Percentiles rank a stretch among this genome's conserved stretches.
Conservation (phyloP, 2,113 vertebrate genomes). For the Embiotoca jacksoni region DNA sequence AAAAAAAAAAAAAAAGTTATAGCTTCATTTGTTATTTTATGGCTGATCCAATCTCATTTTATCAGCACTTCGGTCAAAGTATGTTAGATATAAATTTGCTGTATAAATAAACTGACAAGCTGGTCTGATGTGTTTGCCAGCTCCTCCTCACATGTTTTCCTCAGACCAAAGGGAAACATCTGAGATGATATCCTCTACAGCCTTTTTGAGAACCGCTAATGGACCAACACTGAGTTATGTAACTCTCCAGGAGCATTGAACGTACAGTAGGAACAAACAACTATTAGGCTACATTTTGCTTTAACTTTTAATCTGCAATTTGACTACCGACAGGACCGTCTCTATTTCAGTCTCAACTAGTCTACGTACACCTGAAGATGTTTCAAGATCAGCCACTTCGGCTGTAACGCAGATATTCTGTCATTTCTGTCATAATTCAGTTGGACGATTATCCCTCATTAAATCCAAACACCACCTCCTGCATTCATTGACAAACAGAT, state of each 20-base stretch:
- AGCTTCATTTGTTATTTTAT: no score
- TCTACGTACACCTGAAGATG: no score
- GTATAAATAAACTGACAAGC: no score
- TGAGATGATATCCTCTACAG: not conserved
- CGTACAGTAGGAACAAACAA: no score
- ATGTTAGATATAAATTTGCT: no score
- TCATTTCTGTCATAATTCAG: not conserved
- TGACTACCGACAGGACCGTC: not conserved
- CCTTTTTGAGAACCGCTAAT: not conserved
- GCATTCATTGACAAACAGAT: not conserved
- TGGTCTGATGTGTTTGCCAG: not conserved
- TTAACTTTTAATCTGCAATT: conserved; percentile 1
- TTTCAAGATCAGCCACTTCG: no score
- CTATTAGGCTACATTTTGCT: not conserved
- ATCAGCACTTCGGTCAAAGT: no score
- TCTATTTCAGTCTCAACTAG: not conserved
- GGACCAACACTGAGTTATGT: not conserved
- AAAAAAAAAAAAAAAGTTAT: no score
- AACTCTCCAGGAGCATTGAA: not conserved
- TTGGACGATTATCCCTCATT: not conserved
- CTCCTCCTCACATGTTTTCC: not conserved
- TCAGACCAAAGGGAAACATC: not conserved
- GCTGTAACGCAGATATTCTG: no score
- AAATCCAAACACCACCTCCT: conserved; percentile 26
- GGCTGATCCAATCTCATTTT: no score